phyloP scores from a whole-genome alignment of 2,888 invertebrate species.

The Teinopalpus imperialis region DNA sequence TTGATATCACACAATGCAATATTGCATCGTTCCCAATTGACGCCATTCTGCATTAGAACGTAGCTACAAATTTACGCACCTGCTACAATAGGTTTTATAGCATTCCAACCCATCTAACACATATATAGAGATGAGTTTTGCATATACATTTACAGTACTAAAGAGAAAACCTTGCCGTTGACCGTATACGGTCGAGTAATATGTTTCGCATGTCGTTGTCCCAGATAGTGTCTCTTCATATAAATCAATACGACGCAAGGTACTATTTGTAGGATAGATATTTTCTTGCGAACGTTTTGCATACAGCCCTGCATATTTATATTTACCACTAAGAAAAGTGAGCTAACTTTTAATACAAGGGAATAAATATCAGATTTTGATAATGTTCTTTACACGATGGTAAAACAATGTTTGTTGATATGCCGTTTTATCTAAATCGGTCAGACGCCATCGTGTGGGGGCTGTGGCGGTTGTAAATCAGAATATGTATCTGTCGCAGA shows the following conservation, averaged over 20 bases:
- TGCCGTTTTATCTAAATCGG: constrained; percentile 66
- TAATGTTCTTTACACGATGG: constrained; percentile 17
- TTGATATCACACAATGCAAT: background rate
- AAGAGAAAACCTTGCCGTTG: constrained; percentile 17
- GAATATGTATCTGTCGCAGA: constrained; percentile 52
- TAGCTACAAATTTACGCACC: constrained; percentile 5
- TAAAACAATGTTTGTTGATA: constrained; percentile 34
- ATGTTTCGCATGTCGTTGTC: constrained; percentile 45
- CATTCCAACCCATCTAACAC: background rate
- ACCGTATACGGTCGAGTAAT: constrained; percentile 29
- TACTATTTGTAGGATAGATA: constrained; percentile 56
- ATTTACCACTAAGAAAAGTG: constrained; percentile 4
- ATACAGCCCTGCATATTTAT: constrained; percentile 40
- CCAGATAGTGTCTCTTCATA: constrained; percentile 49
- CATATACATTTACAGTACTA: constrained; percentile 6
- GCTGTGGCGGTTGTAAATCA: constrained; percentile 56
- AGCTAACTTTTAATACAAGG: constrained; percentile 21
- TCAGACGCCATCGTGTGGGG: constrained; percentile 65
- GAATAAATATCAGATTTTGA: constrained; percentile 20
- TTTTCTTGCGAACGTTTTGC: constrained; percentile 59
- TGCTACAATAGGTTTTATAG: constrained; percentile 2
- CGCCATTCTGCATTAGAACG: constrained; percentile 1
- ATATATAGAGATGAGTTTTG: constrained; percentile 11
- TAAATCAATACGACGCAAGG: constrained; percentile 53
- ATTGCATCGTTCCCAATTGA: background rate